phyloP scores from a whole-genome alignment of 2,797 vertebrate species.

The Chelmon rostratus region DNA sequence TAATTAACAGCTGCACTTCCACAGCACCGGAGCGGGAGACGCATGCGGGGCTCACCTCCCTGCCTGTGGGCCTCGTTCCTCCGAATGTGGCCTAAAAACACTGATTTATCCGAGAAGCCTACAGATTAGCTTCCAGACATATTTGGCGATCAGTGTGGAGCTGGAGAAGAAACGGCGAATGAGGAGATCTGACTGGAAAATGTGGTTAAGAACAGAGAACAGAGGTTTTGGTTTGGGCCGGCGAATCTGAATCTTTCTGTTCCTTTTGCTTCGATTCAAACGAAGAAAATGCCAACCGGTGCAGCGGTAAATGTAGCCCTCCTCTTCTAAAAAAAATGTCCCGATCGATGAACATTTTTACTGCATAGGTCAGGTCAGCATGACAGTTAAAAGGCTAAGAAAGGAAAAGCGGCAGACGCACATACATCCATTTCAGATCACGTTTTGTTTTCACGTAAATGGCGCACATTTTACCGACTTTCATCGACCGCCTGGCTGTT shows the following conservation, averaged over 20 bases:
- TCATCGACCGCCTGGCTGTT: not conserved
- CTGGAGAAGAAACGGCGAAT: not conserved
- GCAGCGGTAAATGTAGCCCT: not conserved
- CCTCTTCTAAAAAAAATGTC: not conserved
- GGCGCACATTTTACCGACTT: not conserved
- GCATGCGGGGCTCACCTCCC: not conserved
- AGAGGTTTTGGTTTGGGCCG: slow-evolving; percentile 16
- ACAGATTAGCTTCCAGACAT: not conserved
- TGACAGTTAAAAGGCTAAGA: slow-evolving; percentile 13
- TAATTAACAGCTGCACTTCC: not conserved
- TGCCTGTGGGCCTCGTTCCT: slow-evolving; percentile 12
- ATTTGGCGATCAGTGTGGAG: not conserved
- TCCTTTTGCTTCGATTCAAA: slow-evolving; percentile 57
- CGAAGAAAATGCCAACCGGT: not conserved
- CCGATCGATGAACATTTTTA: not conserved
- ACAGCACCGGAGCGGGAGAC: slow-evolving; percentile 36
- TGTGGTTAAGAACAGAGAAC: not conserved
- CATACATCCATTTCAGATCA: no score
- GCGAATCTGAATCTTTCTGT: not conserved
- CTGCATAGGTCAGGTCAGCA: slow-evolving; percentile 44
- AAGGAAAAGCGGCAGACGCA: not conserved
- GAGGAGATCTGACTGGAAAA: no score
- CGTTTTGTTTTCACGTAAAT: not conserved
- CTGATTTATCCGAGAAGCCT: slow-evolving; percentile 10
- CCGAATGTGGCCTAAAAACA: slow-evolving; percentile 31